phyloP scores from a whole-genome alignment of 2,888 invertebrate species.

The Teleogryllus oceanicus region DNA sequence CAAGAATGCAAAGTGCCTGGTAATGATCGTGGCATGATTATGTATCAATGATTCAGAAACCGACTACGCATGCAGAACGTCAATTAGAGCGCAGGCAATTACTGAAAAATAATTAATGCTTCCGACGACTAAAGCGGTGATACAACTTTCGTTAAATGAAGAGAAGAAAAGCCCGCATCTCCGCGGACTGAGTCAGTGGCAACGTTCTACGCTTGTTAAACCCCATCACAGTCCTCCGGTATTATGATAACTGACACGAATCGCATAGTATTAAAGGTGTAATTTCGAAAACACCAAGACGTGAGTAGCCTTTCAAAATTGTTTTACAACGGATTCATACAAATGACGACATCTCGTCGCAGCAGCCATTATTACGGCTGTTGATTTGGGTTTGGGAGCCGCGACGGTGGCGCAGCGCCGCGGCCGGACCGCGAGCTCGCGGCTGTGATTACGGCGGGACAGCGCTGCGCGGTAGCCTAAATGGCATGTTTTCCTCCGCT shows the following conservation, averaged over 20 bases:
- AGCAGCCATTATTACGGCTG: conserved; percentile 6
- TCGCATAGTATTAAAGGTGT: neutral
- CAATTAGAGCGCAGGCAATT: conserved; percentile 5
- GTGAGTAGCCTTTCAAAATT: conserved; percentile 4
- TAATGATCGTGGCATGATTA: neutral
- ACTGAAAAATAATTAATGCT: neutral
- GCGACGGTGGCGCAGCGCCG: neutral
- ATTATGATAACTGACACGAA: conserved; percentile 9
- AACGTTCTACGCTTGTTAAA: conserved; percentile 18
- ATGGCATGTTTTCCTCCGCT: conserved; percentile 29
- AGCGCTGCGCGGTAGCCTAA: conserved; percentile 32
- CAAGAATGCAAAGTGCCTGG: conserved; percentile 5
- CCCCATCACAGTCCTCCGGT: conserved; percentile 4
- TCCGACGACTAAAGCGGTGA: neutral
- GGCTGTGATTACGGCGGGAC: neutral
- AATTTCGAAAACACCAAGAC: conserved; percentile 18
- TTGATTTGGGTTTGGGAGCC: neutral
- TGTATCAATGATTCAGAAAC: conserved; percentile 8
- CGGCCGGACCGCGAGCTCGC: neutral
- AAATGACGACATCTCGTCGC: conserved; percentile 9
- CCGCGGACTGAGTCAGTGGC: neutral
- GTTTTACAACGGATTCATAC: conserved; percentile 18
- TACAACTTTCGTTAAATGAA: conserved; percentile 10
- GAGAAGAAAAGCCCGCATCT: neutral
- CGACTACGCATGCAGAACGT: neutral